Percentiles rank a stretch among this genome's conserved stretches.
phyloP scores from a whole-genome alignment of 1,140 invertebrate genomes.

The Drosophila guanche region DNA sequence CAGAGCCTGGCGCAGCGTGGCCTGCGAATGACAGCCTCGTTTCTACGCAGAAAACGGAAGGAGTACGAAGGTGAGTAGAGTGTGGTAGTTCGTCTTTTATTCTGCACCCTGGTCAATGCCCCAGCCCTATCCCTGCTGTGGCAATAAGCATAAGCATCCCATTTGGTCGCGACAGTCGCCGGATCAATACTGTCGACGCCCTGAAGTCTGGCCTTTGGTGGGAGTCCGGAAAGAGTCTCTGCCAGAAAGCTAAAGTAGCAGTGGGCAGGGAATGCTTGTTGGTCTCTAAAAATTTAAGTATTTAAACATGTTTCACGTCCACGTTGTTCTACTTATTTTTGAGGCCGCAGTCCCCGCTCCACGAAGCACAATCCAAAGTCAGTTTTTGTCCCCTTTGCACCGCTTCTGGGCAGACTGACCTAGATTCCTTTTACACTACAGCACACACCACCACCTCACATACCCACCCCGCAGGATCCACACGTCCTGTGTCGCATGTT shows the following conservation, averaged over 20 bases:
- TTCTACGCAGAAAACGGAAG: constrained; percentile 66
- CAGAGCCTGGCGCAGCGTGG: constrained; percentile 57
- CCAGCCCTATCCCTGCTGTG: constrained; percentile 15
- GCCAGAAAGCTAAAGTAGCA: no score
- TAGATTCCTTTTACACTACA: neutral
- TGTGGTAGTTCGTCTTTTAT: constrained; percentile 1
- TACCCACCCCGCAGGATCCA: no score
- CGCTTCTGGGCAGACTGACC: constrained; percentile 2
- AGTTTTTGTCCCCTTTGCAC: neutral
- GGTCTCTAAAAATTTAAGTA: no score
- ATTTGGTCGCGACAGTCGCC: constrained; percentile 7
- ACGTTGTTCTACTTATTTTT: no score
- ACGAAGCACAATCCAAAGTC: neutral
- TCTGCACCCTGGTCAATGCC: constrained; percentile 13
- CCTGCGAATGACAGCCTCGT: constrained; percentile 71
- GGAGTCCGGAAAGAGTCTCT: neutral
- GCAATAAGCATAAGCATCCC: neutral
- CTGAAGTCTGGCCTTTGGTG: constrained; percentile 31
- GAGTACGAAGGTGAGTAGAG: constrained; percentile 78
- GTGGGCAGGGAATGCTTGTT: no score
- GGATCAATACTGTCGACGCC: constrained; percentile 48
- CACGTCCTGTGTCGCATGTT: no score
- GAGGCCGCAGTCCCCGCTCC: no score
- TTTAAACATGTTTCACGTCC: no score
- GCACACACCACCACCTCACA: no score